These are phyloP conservation scores for Drosophila elegans DNA, from an alignment of 1,140 invertebrate species.

Conservation along the genomic window DNA sequence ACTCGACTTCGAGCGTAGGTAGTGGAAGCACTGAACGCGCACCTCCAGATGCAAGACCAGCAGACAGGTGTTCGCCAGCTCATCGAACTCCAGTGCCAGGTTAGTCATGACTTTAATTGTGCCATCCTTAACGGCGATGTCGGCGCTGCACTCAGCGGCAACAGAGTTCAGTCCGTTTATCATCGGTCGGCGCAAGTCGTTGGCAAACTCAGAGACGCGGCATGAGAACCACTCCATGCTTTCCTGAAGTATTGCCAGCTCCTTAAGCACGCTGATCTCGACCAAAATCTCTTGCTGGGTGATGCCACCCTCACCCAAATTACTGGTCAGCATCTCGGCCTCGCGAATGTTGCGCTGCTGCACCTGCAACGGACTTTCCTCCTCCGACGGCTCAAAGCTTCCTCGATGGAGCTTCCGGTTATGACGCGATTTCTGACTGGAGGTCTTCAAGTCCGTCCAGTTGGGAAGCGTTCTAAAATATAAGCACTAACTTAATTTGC, in stretches of 20 bases:
- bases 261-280: slow-evolving; percentile 91
- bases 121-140: slow-evolving; percentile 80
- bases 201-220: slow-evolving; percentile 86
- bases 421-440: slow-evolving; percentile 83
- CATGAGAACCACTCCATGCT: slow-evolving; percentile 93
- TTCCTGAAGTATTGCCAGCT: slow-evolving; percentile 95
- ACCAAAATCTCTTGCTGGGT: slow-evolving; percentile 93
- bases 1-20: slow-evolving; percentile 87
- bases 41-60: slow-evolving; percentile 96
- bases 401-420: slow-evolving; percentile 72
- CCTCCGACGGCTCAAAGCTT: slow-evolving; percentile 86
- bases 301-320: slow-evolving; percentile 94
- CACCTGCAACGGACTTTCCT: slow-evolving; percentile 91
- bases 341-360: slow-evolving; percentile 93
- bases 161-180: slow-evolving; percentile 68
- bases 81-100: slow-evolving; percentile 93
- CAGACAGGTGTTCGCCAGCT: slow-evolving; percentile 95
- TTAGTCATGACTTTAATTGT: slow-evolving; percentile 86
- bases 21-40: slow-evolving; percentile 97
- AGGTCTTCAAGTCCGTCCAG: slow-evolving; percentile 91
- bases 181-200: slow-evolving; percentile 85
- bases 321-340: slow-evolving; percentile 95
- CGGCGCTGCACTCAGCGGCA: slow-evolving; percentile 54
- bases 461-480: slow-evolving; percentile 90
- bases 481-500: neutral